Base-by-base conservation (phyloP, 2,888 invertebrate genomes). In the Drosophila eohydei region DNA sequence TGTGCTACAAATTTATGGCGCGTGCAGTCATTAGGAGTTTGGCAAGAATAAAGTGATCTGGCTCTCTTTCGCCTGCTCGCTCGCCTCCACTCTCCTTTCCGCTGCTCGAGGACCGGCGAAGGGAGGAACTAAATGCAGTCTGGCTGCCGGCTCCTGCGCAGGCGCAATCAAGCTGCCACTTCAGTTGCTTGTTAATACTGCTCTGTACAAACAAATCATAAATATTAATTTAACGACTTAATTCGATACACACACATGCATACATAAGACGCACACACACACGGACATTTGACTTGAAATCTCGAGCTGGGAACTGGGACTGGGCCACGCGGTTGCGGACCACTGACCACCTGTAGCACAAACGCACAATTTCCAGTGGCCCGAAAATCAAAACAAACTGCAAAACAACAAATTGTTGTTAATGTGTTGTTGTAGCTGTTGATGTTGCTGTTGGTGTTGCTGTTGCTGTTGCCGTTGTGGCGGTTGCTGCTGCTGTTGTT, bases 221-320 rank as follows among this genome's bases (percentile, higher is more conserved):
- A 88, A 90, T 90, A 80, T 82, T 83, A 62, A 90, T 88, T 90
- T 90, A 72, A 88, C 70, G 90, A 88, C 89, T 88, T 88, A 89
- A 89, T 89, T 81, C 80, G 88, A 87, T 54, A 34, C 57, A 54
- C 34, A 50, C 21, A n/a, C 16, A 52, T 38, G 21, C 26, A 63
- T 16, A 14, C 5, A 48, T 11, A 36, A 36, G 12, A 12, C 36
- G 6, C 8, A 30, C 46, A 30, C 46, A 30, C 41, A 51, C 2
- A 43, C 30, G 48, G 51, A 46, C 43, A 60, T 44, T 11, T 36
- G 54, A n/a, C 11, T 41, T 6, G 52, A n/a, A 46, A 52, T 46
- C 21, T 60, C 51, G 41, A 34, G 21, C 43, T 65, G 34, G 26
- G 16, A 41, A 48, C 30, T 44, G 61, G 11, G 44, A 61, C 58